Conservation (phyloP, 2,888 invertebrate species). For the Hymenopus coronatus region DNA sequence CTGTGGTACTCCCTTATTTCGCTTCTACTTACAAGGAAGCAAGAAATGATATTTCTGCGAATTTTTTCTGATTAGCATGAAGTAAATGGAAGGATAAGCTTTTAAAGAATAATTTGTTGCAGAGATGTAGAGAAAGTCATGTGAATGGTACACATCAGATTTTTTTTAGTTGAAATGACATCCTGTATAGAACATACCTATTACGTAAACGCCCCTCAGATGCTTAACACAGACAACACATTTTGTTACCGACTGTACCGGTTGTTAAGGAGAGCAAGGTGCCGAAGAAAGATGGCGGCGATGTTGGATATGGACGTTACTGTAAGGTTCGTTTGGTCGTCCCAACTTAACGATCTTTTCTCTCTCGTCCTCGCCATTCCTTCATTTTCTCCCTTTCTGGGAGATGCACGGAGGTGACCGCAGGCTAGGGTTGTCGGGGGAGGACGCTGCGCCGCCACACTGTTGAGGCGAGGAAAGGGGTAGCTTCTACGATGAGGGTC, state of each 20-base stretch:
- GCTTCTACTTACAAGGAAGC: too few relatives aligned
- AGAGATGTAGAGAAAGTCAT: too few relatives aligned
- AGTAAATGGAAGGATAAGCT: too few relatives aligned
- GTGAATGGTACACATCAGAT: too few relatives aligned
- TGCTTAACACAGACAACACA: not conserved
- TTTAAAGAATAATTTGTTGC: too few relatives aligned
- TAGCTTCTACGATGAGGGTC: not conserved
- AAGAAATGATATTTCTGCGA: too few relatives aligned
- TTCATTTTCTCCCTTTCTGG: conserved; percentile 3
- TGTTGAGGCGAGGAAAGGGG: not conserved
- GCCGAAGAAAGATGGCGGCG: conserved; percentile 15
- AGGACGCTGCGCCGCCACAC: not conserved
- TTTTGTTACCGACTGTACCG: conserved; percentile 4
- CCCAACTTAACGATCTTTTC: conserved; percentile 29
- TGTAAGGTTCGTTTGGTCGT: not conserved
- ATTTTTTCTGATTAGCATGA: too few relatives aligned
- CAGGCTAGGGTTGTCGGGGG: not conserved
- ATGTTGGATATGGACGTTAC: not conserved
- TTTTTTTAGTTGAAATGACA: too few relatives aligned
- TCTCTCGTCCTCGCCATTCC: conserved; percentile 11
- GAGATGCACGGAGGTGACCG: conserved; percentile 2
- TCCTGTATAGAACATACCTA: too few relatives aligned
- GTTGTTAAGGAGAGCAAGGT: not conserved
- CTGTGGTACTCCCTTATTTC: too few relatives aligned
- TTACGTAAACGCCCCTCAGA: too few relatives aligned